Percentiles rank a stretch among this genome's conserved stretches.
Conservation (phyloP, 37 sponge, comb jelly and placozoan genomes). For the Aplysina aerophoba region DNA sequence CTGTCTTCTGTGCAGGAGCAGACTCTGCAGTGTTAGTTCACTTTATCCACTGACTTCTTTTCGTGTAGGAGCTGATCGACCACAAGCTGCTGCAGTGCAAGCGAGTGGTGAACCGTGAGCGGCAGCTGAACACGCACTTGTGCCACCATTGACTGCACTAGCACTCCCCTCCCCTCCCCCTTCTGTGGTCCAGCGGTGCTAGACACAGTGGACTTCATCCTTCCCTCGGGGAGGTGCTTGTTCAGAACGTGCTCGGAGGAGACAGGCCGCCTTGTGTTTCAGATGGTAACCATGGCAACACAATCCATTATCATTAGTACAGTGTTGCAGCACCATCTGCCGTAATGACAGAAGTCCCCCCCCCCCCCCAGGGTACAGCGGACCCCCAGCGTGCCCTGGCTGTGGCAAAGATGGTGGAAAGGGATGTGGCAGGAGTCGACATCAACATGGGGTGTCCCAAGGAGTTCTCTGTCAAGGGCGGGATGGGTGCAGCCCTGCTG, state of each 20-base stretch:
- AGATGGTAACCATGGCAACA: conserved; percentile 74
- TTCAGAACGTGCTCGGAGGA: conserved; percentile 89
- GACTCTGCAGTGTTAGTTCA: too few species aligned
- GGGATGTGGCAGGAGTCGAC: conserved; percentile 96
- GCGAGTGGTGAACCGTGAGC: conserved; percentile 78
- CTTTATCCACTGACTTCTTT: background rate
- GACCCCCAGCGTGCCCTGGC: conserved; percentile 78
- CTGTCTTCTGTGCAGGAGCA: background rate
- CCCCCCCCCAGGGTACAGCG: conserved; percentile 61
- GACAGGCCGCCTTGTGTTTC: conserved; percentile 82
- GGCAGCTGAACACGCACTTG: too few species aligned
- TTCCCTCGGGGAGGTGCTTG: conserved; percentile 72
- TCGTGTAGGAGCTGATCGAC: conserved; percentile 82
- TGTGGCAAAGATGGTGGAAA: conserved; percentile 75
- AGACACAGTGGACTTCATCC: conserved; percentile 86
- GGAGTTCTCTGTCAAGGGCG: conserved; percentile 95
- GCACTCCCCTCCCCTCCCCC: conserved; percentile 21
- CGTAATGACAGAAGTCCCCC: background rate
- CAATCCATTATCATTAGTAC: too few species aligned
- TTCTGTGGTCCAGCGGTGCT: conserved; percentile 64
- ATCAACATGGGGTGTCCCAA: conserved; percentile 99
- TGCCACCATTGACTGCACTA: background rate
- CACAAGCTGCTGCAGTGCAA: conserved; percentile 78
- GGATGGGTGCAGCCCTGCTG: conserved; percentile 97
- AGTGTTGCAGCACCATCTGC: too few species aligned